A percentile compares a stretch with the other conserved stretches of the same genome.
These are phyloP conservation scores for Caenorhabditis imperialis DNA, from an alignment of 2,888 invertebrate species.

Conservation along the genomic window DNA sequence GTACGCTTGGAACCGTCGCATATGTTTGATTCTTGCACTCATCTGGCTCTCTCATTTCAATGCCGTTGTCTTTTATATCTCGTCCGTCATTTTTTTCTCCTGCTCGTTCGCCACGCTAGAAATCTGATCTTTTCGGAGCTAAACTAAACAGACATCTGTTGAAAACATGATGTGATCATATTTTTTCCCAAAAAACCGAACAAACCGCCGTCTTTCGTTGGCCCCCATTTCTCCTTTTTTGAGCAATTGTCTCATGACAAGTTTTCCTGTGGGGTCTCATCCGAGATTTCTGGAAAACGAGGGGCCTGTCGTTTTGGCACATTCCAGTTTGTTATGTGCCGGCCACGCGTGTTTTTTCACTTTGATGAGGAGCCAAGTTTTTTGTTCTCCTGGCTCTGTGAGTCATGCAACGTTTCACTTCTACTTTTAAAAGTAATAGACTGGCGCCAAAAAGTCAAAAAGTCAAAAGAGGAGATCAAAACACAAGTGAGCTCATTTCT, in stretches of 20 bases:
- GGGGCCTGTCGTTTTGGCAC: slow-evolving; percentile 14
- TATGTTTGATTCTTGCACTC: neutral
- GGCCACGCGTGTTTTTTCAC: neutral
- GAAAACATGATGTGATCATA: slow-evolving; percentile 46
- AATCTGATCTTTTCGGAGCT: slow-evolving; percentile 20
- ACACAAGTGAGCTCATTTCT: too few relatives aligned
- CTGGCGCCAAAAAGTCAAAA: too few relatives aligned
- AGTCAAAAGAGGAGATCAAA: too few relatives aligned
- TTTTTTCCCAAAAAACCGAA: slow-evolving; percentile 16
- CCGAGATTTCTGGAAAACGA: slow-evolving; percentile 16
- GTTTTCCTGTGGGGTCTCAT: neutral
- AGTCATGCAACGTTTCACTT: too few relatives aligned
- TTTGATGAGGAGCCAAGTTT: too few relatives aligned
- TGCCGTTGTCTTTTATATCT: neutral
- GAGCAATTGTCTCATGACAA: slow-evolving; percentile 30
- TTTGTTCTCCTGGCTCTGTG: too few relatives aligned
- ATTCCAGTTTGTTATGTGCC: slow-evolving; percentile 15
- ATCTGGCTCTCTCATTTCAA: neutral
- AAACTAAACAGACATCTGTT: slow-evolving; percentile 23
- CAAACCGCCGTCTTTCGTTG: neutral
- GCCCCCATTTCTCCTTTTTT: slow-evolving; percentile 31
- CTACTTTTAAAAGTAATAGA: too few relatives aligned
- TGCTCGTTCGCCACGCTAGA: slow-evolving; percentile 2
- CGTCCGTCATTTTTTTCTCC: neutral
- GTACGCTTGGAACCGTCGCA: slow-evolving; percentile 12